Evolutionary conservation across 2,113 vertebrate species (phyloP).

Genomic region (Herpetotheres cachinnans): DNA sequence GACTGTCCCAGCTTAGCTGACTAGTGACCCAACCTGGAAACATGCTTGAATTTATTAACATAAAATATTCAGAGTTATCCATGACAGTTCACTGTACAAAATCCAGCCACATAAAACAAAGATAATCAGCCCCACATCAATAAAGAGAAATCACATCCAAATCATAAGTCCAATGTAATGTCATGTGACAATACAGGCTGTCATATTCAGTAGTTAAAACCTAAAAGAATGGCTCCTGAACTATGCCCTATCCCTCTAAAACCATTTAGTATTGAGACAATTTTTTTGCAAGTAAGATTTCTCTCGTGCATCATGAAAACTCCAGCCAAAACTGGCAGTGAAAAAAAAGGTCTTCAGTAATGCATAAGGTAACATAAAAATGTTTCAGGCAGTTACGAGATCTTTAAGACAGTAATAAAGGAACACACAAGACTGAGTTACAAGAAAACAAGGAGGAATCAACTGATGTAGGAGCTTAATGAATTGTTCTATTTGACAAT

Average conservation of each 20-base stretch:
- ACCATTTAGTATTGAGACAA: neutral
- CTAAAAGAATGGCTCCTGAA: neutral
- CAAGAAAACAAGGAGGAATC: neutral
- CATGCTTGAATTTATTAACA: neutral
- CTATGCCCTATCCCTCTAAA: neutral
- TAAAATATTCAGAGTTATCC: neutral
- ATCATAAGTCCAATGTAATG: neutral
- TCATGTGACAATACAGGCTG: neutral
- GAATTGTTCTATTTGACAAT: neutral
- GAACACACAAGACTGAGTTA: neutral
- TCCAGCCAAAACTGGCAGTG: neutral
- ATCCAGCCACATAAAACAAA: neutral
- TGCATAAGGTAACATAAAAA: neutral
- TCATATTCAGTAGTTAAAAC: neutral
- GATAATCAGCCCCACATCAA: neutral
- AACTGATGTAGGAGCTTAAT: neutral
- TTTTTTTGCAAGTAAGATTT: neutral
- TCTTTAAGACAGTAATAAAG: neutral
- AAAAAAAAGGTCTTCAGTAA: neutral
- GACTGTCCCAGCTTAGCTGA: neutral
- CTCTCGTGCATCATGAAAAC: neutral
- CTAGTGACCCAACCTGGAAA: neutral
- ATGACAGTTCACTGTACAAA: neutral
- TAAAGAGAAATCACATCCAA: neutral
- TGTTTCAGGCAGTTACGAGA: accelerated